A percentile compares a stretch with the other conserved stretches of the same genome.
These are phyloP conservation scores for Oncopodura yosiiana DNA, from an alignment of 1,140 invertebrate species.

Conservation along the genomic window DNA sequence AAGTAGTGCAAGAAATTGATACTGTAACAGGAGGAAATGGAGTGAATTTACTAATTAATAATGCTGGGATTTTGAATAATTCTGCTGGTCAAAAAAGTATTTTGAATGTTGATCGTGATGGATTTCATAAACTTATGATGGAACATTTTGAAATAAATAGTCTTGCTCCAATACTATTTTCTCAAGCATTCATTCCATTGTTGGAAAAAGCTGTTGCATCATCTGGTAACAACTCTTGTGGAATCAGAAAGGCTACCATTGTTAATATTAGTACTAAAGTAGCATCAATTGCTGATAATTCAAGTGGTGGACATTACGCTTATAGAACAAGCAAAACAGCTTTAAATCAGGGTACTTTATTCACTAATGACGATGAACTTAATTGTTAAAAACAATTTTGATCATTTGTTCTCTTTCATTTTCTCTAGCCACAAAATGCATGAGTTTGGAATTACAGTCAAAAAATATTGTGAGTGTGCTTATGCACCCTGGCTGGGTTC, in stretches of 20 bases:
- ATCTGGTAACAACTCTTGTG: conserved; percentile 45
- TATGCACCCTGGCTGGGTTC: conserved; percentile 83
- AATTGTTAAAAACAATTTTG: not conserved
- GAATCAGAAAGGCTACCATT: conserved; percentile 55
- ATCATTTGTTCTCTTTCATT: not conserved
- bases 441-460: conserved; percentile 67
- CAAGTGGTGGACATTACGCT: conserved; percentile 63
- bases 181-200: conserved; percentile 65
- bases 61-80: conserved; percentile 21
- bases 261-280: conserved; percentile 73
- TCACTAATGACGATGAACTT: not conserved
- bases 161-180: conserved; percentile 67
- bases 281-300: conserved; percentile 64
- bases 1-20: conserved; percentile 48
- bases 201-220: conserved; percentile 57
- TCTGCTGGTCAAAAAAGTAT: conserved; percentile 1
- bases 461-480: conserved; percentile 61
- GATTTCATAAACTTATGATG: too few relatives aligned
- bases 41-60: conserved; percentile 27
- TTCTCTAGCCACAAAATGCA: conserved; percentile 43
- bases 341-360: not conserved
- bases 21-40: conserved; percentile 16
- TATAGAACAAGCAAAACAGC: conserved; percentile 73
- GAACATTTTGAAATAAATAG: conserved; percentile 64
- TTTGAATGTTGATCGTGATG: conserved; percentile 3